phyloP scores from a whole-genome alignment of 2,797 vertebrate genomes.

The Ceyx erithaca region DNA sequence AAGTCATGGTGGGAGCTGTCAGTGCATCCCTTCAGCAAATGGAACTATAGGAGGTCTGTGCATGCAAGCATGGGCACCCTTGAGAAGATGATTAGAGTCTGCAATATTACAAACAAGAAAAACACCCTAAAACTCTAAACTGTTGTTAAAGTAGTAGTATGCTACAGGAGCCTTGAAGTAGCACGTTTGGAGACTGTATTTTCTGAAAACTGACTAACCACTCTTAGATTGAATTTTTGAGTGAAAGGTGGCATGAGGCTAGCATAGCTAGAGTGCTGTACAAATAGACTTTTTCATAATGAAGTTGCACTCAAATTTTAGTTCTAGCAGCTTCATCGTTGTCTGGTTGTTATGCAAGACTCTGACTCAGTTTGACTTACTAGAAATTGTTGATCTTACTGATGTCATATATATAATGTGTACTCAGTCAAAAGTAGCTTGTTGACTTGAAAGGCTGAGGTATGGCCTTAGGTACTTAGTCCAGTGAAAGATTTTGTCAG shows the following conservation, averaged over 20 bases:
- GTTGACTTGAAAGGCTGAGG: background rate
- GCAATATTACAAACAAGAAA: background rate
- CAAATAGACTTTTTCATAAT: background rate
- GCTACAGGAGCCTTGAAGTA: background rate
- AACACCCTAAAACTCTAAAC: background rate
- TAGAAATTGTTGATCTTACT: background rate
- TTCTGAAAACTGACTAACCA: background rate
- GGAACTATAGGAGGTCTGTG: accelerated
- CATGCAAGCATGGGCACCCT: accelerated
- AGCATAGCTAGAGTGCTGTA: background rate
- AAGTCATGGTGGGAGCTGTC: background rate
- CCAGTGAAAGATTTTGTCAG: background rate
- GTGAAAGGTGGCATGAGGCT: background rate
- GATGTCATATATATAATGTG: background rate
- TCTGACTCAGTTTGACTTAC: background rate
- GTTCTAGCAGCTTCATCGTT: background rate
- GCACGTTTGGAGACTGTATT: accelerated
- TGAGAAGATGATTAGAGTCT: background rate
- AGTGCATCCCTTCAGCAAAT: background rate
- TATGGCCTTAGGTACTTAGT: background rate
- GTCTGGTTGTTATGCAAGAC: background rate
- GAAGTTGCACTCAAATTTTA: background rate
- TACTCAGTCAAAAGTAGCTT: background rate
- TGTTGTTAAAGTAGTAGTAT: background rate
- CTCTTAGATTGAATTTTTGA: background rate